Percentiles rank a stretch among this genome's conserved stretches.
These are phyloP conservation scores for Drosophila orena DNA, from an alignment of 1,140 invertebrate species.

Conservation along the genomic window DNA sequence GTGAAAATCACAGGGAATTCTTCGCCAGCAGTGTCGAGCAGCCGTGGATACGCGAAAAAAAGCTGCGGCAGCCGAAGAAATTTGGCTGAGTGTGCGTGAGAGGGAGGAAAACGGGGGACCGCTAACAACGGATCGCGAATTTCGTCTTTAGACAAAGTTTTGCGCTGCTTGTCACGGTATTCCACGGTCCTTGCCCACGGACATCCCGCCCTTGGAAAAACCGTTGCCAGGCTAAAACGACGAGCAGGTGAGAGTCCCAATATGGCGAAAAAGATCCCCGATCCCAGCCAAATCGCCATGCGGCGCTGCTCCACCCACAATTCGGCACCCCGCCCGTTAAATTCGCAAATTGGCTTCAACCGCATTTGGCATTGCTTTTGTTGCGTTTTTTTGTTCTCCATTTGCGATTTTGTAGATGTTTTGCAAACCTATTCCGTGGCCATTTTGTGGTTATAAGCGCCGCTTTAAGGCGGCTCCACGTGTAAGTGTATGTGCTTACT, in stretches of 20 bases:
- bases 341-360: neutral
- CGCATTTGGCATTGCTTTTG: slow-evolving; percentile 20
- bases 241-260: slow-evolving; percentile 59
- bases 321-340: slow-evolving; percentile 5
- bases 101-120: slow-evolving; percentile 23
- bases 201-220: slow-evolving; percentile 14
- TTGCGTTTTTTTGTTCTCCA: neutral
- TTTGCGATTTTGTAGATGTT: slow-evolving; percentile 23
- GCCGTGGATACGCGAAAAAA: slow-evolving; percentile 19
- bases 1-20: slow-evolving; percentile 4
- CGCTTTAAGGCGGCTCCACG: slow-evolving; percentile 50
- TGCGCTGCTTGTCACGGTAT: slow-evolving; percentile 35
- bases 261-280: slow-evolving; percentile 9
- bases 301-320: slow-evolving; percentile 20
- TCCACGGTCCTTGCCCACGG: slow-evolving; percentile 16
- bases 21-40: slow-evolving; percentile 4
- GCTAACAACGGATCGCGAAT: slow-evolving; percentile 49
- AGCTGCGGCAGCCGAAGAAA: slow-evolving; percentile 32
- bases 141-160: slow-evolving; percentile 66
- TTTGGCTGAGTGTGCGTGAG: slow-evolving; percentile 22
- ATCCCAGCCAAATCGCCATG: slow-evolving; percentile 20
- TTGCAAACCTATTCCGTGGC: slow-evolving; percentile 41
- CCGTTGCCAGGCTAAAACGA: slow-evolving; percentile 32
- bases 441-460: slow-evolving; percentile 75
- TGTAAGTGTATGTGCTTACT: slow-evolving; percentile 44